Base-by-base conservation (phyloP, 2,888 invertebrate genomes). In the Prenolepis imparis region DNA sequence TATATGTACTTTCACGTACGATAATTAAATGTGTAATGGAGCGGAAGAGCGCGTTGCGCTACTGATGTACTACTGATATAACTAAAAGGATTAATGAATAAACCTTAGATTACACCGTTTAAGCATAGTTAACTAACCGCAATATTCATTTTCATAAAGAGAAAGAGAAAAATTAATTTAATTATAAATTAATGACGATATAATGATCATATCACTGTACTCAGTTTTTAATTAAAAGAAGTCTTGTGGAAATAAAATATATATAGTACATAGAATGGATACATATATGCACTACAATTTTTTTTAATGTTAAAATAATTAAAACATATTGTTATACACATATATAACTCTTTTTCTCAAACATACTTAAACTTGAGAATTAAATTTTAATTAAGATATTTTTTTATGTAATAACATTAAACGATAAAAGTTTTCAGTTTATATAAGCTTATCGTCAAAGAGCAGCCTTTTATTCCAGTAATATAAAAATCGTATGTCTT, bases 11-110 rank as follows among this genome's bases (percentile, higher is more conserved):
- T 78, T 70, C 70, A 36, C 28, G 28, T 36, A 44, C 12, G 32
- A 5, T 68, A 28, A 24, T 28, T 39, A 61, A 61, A 48, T 44
- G 18, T 48, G 28, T 66, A 67, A 67, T 55, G n/a, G 1, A 59
- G 18, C 59, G 39, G 24, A 80, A 72, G 36, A 36, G n/a, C 8
- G 32, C 36, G 70, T 70, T 78, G 55, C 36, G 36, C 12, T 61
- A 55, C n/a, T n/a, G 36, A 61, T 80, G 59, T 70, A 59, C n/a
- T n/a, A n/a, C n/a, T n/a, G n/a, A n/a, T n/a, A 72, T 21, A 70
- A 80, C 59, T 59, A 59, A 80, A 80, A 80, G 78, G 44, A 57
- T 72, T 80, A 80, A 80, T 80, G 59, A 70, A 59, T 70, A 61
- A 12, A 44, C 32, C 44, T 57, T 78, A 36, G 78, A 21, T 67